Conservation (phyloP, 2,797 vertebrate genomes). For the Leptoclinus maculatus region DNA sequence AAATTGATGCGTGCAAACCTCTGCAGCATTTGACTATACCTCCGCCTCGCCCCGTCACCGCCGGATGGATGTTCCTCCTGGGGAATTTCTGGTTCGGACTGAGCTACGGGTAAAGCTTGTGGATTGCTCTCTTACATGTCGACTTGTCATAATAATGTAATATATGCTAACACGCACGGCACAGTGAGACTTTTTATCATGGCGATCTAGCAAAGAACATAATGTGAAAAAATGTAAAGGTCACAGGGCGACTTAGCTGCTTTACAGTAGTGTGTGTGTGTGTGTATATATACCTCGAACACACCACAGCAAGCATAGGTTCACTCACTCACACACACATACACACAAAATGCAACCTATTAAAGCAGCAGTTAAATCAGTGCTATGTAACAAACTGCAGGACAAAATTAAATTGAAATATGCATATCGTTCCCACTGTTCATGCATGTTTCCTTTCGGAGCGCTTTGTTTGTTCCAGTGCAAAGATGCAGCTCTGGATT, state of each 20-base stretch:
- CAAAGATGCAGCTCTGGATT: neutral
- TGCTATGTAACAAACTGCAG: neutral
- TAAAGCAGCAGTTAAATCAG: conserved; percentile 45
- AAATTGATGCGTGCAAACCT: conserved; percentile 45
- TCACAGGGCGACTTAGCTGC: neutral
- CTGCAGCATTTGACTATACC: conserved; percentile 24
- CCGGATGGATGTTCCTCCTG: neutral
- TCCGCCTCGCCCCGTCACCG: neutral
- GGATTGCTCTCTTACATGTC: neutral
- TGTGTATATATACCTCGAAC: neutral
- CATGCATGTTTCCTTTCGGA: neutral
- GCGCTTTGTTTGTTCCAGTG: neutral
- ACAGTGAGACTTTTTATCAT: neutral
- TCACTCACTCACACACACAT: too few relatives aligned
- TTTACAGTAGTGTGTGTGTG: neutral
- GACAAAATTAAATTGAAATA: conserved; percentile 21
- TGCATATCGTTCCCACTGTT: neutral
- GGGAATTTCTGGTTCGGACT: neutral
- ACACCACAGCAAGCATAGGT: neutral
- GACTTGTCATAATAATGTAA: neutral
- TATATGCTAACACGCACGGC: neutral
- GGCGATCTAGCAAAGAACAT: neutral
- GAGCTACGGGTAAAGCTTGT: neutral
- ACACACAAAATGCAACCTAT: conserved; percentile 4
- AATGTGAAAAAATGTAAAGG: neutral